Conservation (phyloP, 1,140 invertebrate species). For the Orius laevigatus region DNA sequence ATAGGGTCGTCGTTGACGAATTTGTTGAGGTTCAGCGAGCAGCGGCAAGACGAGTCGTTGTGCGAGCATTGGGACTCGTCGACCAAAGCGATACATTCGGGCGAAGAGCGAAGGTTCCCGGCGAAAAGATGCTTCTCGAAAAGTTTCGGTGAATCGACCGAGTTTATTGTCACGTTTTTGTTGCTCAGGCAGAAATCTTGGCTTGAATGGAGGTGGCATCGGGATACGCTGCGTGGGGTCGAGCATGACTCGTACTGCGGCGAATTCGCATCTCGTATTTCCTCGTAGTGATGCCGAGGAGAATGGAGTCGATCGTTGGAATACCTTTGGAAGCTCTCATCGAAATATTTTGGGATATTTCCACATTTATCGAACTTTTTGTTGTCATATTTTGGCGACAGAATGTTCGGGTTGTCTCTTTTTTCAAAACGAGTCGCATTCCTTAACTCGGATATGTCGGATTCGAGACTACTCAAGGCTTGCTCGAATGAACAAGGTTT, state of each 20-base stretch:
- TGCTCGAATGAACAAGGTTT: background rate
- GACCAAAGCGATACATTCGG: conserved; percentile 12
- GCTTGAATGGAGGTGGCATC: background rate
- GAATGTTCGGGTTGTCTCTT: conserved; percentile 1
- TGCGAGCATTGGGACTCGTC: conserved; percentile 15
- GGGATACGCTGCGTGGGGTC: background rate
- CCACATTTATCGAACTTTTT: conserved; percentile 1
- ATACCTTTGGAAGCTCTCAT: background rate
- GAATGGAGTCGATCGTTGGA: background rate
- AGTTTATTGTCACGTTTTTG: conserved; percentile 8
- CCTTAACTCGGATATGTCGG: conserved; percentile 3
- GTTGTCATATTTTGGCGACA: background rate
- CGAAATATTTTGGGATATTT: conserved; percentile 8
- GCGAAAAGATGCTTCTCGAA: conserved; percentile 9
- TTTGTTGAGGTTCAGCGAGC: conserved; percentile 8
- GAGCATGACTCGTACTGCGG: background rate
- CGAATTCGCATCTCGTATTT: conserved; percentile 8
- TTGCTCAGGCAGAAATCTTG: conserved; percentile 8
- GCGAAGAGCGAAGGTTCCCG: conserved; percentile 7
- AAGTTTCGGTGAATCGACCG: conserved; percentile 3
- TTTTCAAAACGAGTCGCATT: conserved; percentile 1
- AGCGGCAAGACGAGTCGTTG: conserved; percentile 14
- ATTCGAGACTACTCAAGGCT: background rate
- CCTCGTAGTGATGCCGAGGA: conserved; percentile 12
- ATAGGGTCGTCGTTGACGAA: conserved; percentile 4